Evolutionary conservation across 1,140 invertebrate genomes (phyloP).

Genomic region (Reticulitermes speratus): DNA sequence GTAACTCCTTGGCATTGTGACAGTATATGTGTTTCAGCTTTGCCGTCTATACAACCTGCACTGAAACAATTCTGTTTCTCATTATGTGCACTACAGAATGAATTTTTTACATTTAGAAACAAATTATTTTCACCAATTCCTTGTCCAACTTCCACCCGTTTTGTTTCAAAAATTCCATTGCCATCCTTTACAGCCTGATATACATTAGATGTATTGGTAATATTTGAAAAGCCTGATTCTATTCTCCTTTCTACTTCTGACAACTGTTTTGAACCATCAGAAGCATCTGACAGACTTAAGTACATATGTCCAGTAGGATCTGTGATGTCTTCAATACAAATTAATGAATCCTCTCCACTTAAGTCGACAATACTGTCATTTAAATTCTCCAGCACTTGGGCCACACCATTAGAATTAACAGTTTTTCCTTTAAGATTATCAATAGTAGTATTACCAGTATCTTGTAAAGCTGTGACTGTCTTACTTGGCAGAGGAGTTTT

Average conservation of each 20-base stretch:
- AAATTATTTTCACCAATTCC: too few species aligned
- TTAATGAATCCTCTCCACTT: not conserved
- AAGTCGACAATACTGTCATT: not conserved
- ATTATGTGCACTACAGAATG: too few species aligned
- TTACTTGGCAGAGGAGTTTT: not conserved
- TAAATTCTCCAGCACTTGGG: not conserved
- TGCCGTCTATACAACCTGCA: too few species aligned
- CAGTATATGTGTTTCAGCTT: too few species aligned
- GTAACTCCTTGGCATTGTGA: too few species aligned
- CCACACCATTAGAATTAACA: not conserved
- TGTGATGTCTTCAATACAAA: slow-evolving; percentile 6
- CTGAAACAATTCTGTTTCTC: too few species aligned
- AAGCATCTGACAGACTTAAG: not conserved
- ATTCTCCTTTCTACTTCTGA: not conserved
- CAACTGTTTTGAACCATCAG: not conserved
- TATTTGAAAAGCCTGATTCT: too few species aligned
- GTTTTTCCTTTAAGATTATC: not conserved
- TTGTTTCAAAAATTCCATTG: too few species aligned
- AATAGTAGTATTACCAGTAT: not conserved
- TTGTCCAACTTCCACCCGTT: too few species aligned
- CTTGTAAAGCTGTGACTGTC: not conserved
- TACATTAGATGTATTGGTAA: too few species aligned
- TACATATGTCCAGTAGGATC: not conserved
- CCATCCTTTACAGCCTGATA: too few species aligned
- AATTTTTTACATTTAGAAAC: too few species aligned